These are phyloP conservation scores for Ceratina calcarata DNA, from an alignment of 1,140 invertebrate species.

Conservation along the genomic window DNA sequence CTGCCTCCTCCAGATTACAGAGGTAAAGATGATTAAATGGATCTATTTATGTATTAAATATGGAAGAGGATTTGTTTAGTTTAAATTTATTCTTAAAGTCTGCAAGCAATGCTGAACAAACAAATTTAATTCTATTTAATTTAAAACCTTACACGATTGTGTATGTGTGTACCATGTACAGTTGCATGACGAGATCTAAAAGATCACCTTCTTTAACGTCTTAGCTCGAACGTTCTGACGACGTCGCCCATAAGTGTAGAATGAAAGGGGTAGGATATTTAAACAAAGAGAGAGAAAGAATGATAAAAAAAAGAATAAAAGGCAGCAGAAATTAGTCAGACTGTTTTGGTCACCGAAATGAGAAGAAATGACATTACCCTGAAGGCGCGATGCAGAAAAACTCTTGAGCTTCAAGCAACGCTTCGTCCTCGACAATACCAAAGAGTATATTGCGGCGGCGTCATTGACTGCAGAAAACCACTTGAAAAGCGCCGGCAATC, in stretches of 20 bases:
- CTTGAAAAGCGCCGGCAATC: constrained; percentile 45
- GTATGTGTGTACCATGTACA: no score
- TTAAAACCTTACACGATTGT: no score
- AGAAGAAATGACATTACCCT: constrained; percentile 68
- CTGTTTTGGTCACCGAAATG: constrained; percentile 60
- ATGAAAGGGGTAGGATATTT: constrained; percentile 42
- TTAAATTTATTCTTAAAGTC: no score
- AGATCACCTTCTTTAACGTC: constrained; percentile 55
- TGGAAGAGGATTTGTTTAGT: no score
- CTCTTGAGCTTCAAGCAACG: constrained; percentile 69
- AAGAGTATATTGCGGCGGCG: no score
- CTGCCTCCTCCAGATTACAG: constrained; percentile 10
- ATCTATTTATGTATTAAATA: no score
- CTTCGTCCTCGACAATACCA: constrained; percentile 65
- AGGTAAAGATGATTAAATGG: constrained; percentile 11
- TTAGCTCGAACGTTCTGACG: constrained; percentile 59
- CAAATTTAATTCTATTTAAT: no score
- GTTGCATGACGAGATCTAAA: constrained; percentile 43
- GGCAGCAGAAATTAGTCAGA: constrained; percentile 32
- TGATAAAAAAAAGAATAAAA: neutral
- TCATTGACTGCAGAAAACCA: constrained; percentile 51
- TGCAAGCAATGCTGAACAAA: no score
- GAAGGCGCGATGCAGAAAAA: constrained; percentile 74
- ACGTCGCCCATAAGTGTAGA: constrained; percentile 43
- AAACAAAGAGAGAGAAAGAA: constrained; percentile 48